Evolutionary conservation across 2,888 invertebrate genomes (phyloP), one percentile per base, ranked within the genome.

Genomic region (Caenorhabditis macrosperma): DNA sequence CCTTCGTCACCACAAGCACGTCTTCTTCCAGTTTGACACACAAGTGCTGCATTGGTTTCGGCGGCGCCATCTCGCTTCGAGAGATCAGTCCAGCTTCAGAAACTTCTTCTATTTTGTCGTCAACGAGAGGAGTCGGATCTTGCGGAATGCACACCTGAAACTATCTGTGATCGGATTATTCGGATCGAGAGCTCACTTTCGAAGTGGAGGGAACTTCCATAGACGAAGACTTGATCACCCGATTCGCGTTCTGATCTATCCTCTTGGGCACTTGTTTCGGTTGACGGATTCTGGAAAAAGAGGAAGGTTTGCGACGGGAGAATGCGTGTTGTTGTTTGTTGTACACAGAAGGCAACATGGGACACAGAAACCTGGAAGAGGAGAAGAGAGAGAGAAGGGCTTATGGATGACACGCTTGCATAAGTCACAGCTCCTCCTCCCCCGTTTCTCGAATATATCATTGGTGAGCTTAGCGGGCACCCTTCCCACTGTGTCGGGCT

Each of bases 151-250:
- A 71, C 17, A 81, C 81, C 78, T 78, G 50, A 17, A 75, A 52
- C 20, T 4, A 38, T 2, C 20, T 35, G 9, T 24, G 3, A 15
- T 15, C 26, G 33, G 9, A 33, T n/a, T n/a, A 17, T 33, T 17
- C 3, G 15, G 30, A 38, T 28, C 4, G 41, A 2, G 6, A 60
- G 15, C 54, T 55, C 54, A 72, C 74, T 44, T 75, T 74, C 7
- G 79, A 79, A 1, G 79, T 79, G 15, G 74, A 74, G 7, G 74
- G 63, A n/a, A 80, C 84, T 50, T 84, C 84, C 84, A 84, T 84
- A 35, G 84, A 84, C 28, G 82, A 81, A 1, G 84, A 84, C 59
- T 84, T 84, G 66, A 84, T 84, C 20, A 84, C 84, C 54, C 84
- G 78, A 57, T 84, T 84, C 30, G 84, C 82, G 77, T 84, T 84